Evolutionary conservation across 2,888 invertebrate species (phyloP).

Genomic region (Parascotia fuliginaria): DNA sequence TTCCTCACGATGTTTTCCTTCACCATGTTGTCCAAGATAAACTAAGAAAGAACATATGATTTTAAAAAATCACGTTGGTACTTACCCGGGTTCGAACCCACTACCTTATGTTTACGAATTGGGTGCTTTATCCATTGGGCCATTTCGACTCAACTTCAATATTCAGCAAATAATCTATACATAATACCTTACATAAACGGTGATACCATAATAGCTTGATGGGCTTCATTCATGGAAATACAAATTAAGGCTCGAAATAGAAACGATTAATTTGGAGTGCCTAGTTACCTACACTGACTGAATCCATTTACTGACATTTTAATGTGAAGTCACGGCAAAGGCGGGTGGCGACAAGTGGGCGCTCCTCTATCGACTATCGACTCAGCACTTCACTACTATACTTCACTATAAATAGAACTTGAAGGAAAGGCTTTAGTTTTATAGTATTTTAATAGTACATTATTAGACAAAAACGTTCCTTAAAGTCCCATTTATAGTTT

Average conservation of each 20-base stretch:
- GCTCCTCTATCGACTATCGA: slow-evolving; percentile 20
- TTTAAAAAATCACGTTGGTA: too few relatives aligned
- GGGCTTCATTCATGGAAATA: slow-evolving; percentile 1
- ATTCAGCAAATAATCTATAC: neutral
- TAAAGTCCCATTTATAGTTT: too few relatives aligned
- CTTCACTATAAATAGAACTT: slow-evolving; percentile 38
- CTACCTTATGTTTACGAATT: too few relatives aligned
- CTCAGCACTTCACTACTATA: slow-evolving; percentile 16
- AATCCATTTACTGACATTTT: slow-evolving; percentile 11
- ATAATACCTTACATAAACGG: neutral
- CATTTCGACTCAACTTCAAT: too few relatives aligned
- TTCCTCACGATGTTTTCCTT: too few relatives aligned
- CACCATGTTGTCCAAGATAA: too few relatives aligned
- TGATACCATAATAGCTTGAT: neutral
- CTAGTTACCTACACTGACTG: slow-evolving; percentile 12
- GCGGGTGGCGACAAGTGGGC: slow-evolving; percentile 35
- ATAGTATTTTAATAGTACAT: neutral
- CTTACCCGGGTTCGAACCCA: too few relatives aligned
- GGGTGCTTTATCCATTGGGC: too few relatives aligned
- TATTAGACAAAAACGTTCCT: too few relatives aligned
- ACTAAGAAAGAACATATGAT: too few relatives aligned
- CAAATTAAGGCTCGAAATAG: slow-evolving; percentile 23
- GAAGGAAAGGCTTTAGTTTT: slow-evolving; percentile 5
- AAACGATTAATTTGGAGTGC: slow-evolving; percentile 16
- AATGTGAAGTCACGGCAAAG: slow-evolving; percentile 25